Conservation (phyloP, 2,888 invertebrate genomes). For the Nasonovia ribisnigri region DNA sequence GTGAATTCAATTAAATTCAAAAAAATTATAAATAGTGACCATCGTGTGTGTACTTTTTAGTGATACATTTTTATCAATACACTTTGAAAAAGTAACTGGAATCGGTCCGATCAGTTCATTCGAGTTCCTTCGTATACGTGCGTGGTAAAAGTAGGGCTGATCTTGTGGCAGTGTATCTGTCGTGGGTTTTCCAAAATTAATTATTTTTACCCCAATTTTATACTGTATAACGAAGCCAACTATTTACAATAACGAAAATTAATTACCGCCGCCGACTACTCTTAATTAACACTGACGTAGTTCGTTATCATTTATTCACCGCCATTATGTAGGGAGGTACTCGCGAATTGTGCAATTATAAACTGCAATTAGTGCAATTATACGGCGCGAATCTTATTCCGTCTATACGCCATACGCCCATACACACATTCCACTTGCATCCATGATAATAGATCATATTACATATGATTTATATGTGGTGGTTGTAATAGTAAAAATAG, state of each 20-base stretch:
- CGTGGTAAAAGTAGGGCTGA: neutral
- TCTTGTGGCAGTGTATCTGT: neutral
- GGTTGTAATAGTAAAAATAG: neutral
- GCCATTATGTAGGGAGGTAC: neutral
- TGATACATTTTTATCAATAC: neutral
- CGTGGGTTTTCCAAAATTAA: conserved; percentile 29
- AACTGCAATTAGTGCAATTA: no score
- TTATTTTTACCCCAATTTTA: neutral
- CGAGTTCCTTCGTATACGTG: neutral
- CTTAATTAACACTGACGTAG: neutral
- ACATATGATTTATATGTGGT: neutral
- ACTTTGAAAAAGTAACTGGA: neutral
- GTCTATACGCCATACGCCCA: neutral
- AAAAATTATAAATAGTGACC: neutral
- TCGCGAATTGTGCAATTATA: neutral
- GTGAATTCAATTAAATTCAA: no score
- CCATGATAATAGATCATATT: conserved; percentile 24
- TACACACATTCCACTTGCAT: neutral
- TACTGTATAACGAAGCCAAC: conserved; percentile 19
- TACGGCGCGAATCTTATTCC: neutral
- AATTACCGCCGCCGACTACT: neutral
- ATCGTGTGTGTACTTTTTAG: neutral
- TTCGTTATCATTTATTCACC: conserved; percentile 1
- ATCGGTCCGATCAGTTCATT: neutral
- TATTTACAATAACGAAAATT: neutral